Conservation (phyloP, 2,888 invertebrate genomes). For the Xestobium rufovillosum region DNA sequence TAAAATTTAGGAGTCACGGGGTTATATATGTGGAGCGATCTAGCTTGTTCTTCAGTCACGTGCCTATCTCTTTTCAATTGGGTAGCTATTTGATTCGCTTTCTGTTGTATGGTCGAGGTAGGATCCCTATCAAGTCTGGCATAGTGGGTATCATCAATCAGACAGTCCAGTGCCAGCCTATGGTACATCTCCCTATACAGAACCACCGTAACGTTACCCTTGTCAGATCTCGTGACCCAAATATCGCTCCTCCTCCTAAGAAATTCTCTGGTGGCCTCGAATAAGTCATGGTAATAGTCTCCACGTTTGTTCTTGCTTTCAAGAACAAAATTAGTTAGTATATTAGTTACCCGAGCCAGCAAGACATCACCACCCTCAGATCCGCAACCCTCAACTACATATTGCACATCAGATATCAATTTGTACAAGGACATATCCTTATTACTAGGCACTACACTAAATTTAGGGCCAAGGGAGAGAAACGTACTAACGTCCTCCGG, state of each 20-base stretch:
- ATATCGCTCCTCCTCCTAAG: background rate
- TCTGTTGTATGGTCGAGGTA: background rate
- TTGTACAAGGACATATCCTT: background rate
- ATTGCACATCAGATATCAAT: background rate
- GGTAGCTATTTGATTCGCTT: background rate
- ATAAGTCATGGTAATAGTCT: background rate
- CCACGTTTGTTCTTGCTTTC: background rate
- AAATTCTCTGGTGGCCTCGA: background rate
- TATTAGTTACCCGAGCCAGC: background rate
- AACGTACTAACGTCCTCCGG: background rate
- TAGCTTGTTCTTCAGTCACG: background rate
- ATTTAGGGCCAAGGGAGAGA: background rate
- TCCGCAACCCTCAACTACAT: background rate
- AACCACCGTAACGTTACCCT: constrained; percentile 1
- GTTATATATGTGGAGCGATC: background rate
- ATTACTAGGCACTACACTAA: background rate
- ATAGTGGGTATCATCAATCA: background rate
- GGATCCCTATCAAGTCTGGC: background rate
- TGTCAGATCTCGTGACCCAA: background rate
- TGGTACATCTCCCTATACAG: background rate
- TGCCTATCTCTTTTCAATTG: background rate
- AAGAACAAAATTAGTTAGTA: background rate
- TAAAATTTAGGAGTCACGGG: background rate
- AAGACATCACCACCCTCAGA: background rate
- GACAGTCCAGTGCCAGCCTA: background rate